A percentile compares a stretch with the other conserved stretches of the same genome.
Conservation (phyloP, 2,113 vertebrate species). For the Thymallus thymallus region DNA sequence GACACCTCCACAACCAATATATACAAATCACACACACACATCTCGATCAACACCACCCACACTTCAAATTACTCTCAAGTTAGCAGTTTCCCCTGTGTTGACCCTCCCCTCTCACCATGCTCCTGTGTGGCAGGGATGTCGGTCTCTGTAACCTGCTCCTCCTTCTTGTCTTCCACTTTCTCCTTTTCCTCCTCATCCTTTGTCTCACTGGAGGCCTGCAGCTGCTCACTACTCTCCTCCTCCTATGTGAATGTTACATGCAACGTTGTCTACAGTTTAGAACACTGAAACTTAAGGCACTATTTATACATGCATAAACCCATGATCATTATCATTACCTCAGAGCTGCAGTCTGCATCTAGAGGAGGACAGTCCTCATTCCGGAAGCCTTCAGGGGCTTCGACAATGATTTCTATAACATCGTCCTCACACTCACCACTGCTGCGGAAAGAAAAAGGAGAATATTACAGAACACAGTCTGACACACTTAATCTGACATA, state of each 20-base stretch:
- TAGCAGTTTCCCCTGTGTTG: neutral
- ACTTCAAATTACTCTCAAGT: too few species aligned
- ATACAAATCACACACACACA: too few species aligned
- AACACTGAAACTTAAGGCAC: neutral
- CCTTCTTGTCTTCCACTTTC: neutral
- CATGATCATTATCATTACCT: conserved; percentile 40
- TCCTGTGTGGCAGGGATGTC: neutral
- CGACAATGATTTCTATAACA: conserved; percentile 64
- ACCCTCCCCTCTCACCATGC: conserved; percentile 20
- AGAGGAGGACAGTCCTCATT: conserved; percentile 45
- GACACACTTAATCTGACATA: neutral
- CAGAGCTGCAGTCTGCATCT: conserved; percentile 64
- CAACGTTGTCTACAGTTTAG: neutral
- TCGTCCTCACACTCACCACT: conserved; percentile 51
- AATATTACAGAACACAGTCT: neutral
- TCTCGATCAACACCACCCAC: too few species aligned
- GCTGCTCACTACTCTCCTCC: conserved; percentile 53
- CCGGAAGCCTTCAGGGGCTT: conserved; percentile 70
- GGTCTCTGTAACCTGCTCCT: neutral
- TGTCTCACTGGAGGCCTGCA: conserved; percentile 49
- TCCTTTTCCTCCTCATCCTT: conserved; percentile 29
- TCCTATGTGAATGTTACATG: conserved; percentile 9
- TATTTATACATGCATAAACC: neutral
- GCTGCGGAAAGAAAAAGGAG: neutral
- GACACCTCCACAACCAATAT: neutral